phyloP scores from a whole-genome alignment of 1,140 invertebrate genomes.

The Zaprionus vittiger region DNA sequence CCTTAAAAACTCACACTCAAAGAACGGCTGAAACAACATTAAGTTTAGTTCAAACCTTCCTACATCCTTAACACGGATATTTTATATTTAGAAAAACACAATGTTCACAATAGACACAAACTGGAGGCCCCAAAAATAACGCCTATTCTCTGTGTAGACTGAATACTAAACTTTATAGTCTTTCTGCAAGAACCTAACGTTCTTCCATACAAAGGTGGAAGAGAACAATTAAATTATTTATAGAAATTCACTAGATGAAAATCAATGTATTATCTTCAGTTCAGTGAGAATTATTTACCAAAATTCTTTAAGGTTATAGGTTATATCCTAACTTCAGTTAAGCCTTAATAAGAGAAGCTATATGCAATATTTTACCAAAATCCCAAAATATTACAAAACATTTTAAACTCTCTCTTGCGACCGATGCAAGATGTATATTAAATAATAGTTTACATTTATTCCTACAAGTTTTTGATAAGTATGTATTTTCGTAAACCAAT shows the following conservation, averaged over 20 bases:
- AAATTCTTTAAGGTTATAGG: not conserved
- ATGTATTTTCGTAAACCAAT: not conserved
- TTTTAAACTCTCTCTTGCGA: not conserved
- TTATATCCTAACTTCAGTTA: not conserved
- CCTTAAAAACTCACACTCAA: constrained; percentile 17
- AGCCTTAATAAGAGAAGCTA: not conserved
- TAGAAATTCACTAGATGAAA: not conserved
- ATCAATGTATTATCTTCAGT: not conserved
- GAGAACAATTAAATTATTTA: not conserved
- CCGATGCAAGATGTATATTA: not conserved
- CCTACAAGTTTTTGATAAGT: not conserved
- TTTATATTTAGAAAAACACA: not conserved
- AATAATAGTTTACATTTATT: not conserved
- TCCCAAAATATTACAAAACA: not conserved
- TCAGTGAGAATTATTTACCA: not conserved
- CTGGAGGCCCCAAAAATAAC: not conserved
- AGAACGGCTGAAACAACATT: not conserved
- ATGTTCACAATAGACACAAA: not conserved
- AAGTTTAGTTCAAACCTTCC: not conserved
- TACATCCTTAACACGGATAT: not conserved
- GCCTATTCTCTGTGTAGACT: not conserved
- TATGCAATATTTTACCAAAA: not conserved
- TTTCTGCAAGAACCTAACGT: not conserved
- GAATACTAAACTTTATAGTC: not conserved
- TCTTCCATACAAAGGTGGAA: not conserved